Evolutionary conservation across 1,140 invertebrate species (phyloP), one percentile per base, ranked within the genome.

Genomic region (Halictus rubicundus): DNA sequence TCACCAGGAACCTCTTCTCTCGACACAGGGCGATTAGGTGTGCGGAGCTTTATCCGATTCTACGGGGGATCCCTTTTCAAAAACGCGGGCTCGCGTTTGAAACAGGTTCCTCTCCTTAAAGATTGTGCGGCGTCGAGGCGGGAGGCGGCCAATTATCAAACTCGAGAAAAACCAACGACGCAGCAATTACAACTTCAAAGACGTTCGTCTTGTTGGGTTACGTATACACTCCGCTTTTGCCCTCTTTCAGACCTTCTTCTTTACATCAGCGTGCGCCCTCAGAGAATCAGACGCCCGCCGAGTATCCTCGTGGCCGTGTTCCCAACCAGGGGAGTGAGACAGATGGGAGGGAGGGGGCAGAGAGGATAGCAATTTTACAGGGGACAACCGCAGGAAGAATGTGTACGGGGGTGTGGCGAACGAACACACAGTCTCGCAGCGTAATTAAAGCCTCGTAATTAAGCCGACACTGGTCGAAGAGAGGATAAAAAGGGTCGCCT

Each of bases 391-490:
- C 37, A 8, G 23, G 46, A 23, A 21, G 57, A 25, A 59, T 23
- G 57, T 25, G 57, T 23, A 25, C 9, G 23, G 8, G 57, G 57
- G 57, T 52, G 49, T 10, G 57, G 57, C 3, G 68, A 63, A 72
- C 25, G 39, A 23, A n/a, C 39, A 25, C 19, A 1, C 6, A 19
- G 32, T 21, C 27, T 27, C 46, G 54, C 32, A 64, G 69, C 60
- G 78, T 77, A 85, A 85, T 85, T 85, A 84, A 81, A 74, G 82
- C 37, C 52, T 60, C 69, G 64, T 85, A 84, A 85, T 85, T 84
- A 84, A 84, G 78, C 60, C 78, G 54, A n/a, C 61, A 12, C 39
- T 78, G 65, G 75, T 66, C 60, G 76, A 59, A 84, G 52, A 19
- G 16, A 14, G 54, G 4, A 54, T 14, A 66, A 42, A 71, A 42